Evolutionary conservation across 2,797 vertebrate genomes (phyloP), one percentile per base, ranked within the genome.

Genomic region (Oryzias dopingdopingensis): DNA sequence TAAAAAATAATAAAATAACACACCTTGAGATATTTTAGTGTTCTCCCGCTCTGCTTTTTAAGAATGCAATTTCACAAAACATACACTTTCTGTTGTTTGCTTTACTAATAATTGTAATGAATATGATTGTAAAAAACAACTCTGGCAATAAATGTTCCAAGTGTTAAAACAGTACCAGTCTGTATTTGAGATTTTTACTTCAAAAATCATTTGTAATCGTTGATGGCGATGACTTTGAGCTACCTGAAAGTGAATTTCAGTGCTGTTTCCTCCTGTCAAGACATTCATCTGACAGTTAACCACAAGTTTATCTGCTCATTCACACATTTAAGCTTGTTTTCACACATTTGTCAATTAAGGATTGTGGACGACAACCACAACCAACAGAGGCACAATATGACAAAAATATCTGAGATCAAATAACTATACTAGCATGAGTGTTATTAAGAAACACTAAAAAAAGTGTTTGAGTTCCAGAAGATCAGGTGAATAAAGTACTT

Each of bases 21-120:
- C 54, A 80, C 73, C 73, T 70, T 59, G 59, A 78, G 64, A 68
- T 62, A 57, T 71, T 75, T 65, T 50, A 26, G 41, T 79, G 71
- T 84, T 86, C 79, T 80, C 81, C 83, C 79, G 71, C 55, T 74
- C 64, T 62, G 81, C 82, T 82, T 85, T 87, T 78, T 79, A 73
- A 70, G 74, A 90, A 83, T 84, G 86, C 85, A 52, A 63, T 61
- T 74, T 52, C 72, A 67, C 67, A 81, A 57, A 73, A 74, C 60
- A 68, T 67, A 32, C 53, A 66, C 15, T 68, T 83, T 85, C 32
- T 80, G 74, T 71, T 61, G 46, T 81, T 80, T 65, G 77, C 80
- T 80, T 64, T 24, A 48, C 75, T 74, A 48, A 73, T 71, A 71
- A 67, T 59, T 75, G 71, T 79, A 74, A 37, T 70, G 57, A 85